These are phyloP conservation scores for Phoenoteleia sp. DNA, from an alignment of 2,888 invertebrate species.

Conservation along the genomic window DNA sequence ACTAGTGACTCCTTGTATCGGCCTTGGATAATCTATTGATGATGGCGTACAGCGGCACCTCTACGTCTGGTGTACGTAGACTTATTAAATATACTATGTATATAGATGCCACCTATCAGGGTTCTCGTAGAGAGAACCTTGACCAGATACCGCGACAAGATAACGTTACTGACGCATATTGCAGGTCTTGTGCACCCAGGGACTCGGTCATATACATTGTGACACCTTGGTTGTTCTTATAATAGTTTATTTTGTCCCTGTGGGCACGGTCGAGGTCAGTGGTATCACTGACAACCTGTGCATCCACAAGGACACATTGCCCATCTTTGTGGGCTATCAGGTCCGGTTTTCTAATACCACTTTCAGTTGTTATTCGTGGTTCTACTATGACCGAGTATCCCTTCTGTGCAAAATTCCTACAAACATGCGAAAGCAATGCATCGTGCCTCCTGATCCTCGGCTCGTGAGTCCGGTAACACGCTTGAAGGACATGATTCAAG, in stretches of 20 bases:
- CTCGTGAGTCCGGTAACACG: conserved; percentile 75
- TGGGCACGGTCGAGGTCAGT: background rate
- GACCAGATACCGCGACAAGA: background rate
- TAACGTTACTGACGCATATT: background rate
- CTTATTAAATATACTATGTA: background rate
- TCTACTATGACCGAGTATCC: conserved; percentile 79
- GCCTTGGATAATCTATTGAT: too few species aligned
- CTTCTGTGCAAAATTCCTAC: background rate
- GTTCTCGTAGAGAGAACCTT: background rate
- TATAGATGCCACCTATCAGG: background rate
- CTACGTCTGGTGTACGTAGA: background rate
- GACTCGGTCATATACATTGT: too few species aligned
- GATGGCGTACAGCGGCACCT: too few species aligned
- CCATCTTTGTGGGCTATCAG: conserved; percentile 76
- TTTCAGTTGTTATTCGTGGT: conserved; percentile 73
- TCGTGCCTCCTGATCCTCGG: conserved; percentile 80
- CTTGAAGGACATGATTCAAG: conserved; percentile 57
- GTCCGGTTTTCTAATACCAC: conserved; percentile 81
- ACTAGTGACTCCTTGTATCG: too few species aligned
- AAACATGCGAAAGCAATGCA: conserved; percentile 68
- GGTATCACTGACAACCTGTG: conserved; percentile 80
- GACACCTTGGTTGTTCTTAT: background rate
- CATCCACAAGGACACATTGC: conserved; percentile 79
- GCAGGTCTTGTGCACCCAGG: too few species aligned
- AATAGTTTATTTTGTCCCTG: background rate